Evolutionary conservation across 2,113 vertebrate species (phyloP).

Genomic region (Myotis davidii): DNA sequence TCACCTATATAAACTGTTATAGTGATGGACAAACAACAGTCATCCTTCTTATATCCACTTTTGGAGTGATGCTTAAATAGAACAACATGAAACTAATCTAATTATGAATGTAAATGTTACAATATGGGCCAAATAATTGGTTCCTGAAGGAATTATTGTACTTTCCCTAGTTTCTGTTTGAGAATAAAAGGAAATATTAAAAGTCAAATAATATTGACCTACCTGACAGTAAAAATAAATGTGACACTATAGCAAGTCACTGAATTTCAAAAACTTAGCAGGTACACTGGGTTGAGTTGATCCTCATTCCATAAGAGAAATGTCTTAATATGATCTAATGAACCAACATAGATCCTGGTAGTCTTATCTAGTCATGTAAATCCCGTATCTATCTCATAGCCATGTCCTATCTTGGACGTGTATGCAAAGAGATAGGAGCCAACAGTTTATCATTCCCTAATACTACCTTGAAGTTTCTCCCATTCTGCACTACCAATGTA

Average conservation of each 20-base stretch:
- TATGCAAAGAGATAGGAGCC: not conserved
- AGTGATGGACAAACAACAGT: constrained; percentile 73
- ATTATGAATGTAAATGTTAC: not conserved
- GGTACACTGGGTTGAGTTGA: not conserved
- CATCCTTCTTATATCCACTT: constrained; percentile 81
- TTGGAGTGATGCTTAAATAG: constrained; percentile 80
- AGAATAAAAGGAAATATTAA: constrained; percentile 53
- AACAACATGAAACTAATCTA: constrained; percentile 41
- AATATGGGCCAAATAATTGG: constrained; percentile 70
- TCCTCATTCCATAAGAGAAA: not conserved
- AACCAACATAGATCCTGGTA: not conserved
- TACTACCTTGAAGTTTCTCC: not conserved
- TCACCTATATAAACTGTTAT: constrained; percentile 64
- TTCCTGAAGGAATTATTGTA: constrained; percentile 60
- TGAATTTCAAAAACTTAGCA: not conserved
- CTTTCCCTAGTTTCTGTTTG: not conserved
- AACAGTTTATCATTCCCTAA: not conserved
- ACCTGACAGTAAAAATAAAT: not conserved
- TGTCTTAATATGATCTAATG: not conserved
- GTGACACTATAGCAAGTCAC: not conserved
- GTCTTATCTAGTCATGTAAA: not conserved
- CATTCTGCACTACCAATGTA: not conserved
- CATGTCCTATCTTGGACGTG: not conserved
- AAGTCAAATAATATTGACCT: not conserved
- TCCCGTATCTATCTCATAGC: not conserved